Evolutionary conservation across 2,888 invertebrate genomes (phyloP).

Genomic region (Rhodophaea formosa): DNA sequence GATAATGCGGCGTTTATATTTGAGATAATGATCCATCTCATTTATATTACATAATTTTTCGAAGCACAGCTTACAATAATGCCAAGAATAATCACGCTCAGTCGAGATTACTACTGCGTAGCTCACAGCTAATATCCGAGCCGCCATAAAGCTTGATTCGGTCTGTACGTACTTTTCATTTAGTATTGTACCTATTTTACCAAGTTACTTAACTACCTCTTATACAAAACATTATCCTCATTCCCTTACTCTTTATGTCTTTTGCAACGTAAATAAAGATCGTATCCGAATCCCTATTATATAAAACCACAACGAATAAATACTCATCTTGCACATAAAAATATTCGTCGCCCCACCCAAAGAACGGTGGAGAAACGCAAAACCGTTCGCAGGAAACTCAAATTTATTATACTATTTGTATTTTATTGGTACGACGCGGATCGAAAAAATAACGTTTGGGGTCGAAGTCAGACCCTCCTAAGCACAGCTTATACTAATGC

Average conservation of each 20-base stretch:
- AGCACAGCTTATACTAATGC: not conserved
- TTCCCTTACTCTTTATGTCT: not conserved
- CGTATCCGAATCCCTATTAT: not conserved
- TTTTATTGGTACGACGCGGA: not conserved
- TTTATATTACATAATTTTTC: too few species aligned
- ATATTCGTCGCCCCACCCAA: not conserved
- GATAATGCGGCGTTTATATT: too few species aligned
- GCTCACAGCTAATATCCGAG: too few species aligned
- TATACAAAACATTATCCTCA: too few species aligned
- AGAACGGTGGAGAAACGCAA: not conserved
- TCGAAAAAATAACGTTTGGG: not conserved
- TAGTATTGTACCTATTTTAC: too few species aligned
- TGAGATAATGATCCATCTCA: too few species aligned
- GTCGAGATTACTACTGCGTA: too few species aligned
- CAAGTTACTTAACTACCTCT: too few species aligned
- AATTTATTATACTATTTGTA: conserved; percentile 14
- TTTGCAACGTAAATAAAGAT: not conserved
- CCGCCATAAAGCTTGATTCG: too few species aligned
- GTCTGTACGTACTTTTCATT: too few species aligned
- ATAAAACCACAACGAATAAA: not conserved
- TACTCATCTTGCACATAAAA: not conserved
- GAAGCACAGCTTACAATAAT: too few species aligned
- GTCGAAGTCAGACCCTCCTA: not conserved
- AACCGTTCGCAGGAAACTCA: not conserved
- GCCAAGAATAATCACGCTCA: too few species aligned